Evolutionary conservation across 2,888 invertebrate genomes (phyloP).

Genomic region (Sepioteuthis lessoniana): DNA sequence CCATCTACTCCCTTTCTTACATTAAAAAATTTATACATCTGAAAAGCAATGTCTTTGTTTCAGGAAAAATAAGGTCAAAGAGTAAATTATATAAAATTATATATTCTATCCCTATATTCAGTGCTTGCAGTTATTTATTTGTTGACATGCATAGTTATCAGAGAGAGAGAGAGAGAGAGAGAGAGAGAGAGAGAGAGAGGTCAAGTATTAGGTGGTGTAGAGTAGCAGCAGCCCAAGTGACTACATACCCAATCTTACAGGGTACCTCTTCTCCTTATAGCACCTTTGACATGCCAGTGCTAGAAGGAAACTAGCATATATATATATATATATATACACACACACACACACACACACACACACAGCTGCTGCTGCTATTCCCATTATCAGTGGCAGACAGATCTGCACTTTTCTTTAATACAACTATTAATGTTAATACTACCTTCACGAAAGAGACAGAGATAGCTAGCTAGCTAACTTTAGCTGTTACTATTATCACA

Average conservation of each 20-base stretch:
- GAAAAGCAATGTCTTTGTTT: background rate
- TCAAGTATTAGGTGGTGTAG: background rate
- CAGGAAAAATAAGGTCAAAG: background rate
- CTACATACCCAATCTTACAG: background rate
- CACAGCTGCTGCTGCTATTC: too few species aligned
- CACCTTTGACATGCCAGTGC: background rate
- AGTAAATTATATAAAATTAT: background rate
- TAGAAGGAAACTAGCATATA: too few species aligned
- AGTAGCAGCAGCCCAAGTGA: background rate
- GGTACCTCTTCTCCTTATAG: background rate
- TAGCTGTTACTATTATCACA: background rate
- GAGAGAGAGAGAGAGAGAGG: background rate
- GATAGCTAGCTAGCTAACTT: background rate
- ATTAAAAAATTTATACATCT: background rate
- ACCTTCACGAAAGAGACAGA: too few species aligned
- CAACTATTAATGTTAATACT: background rate
- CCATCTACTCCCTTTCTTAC: background rate
- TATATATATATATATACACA: too few species aligned
- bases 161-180: background rate
- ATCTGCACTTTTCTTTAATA: background rate
- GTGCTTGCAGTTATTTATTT: too few species aligned
- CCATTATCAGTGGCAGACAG: background rate
- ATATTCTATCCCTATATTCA: background rate
- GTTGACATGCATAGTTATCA: too few species aligned
- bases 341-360: background rate